Percentiles rank a stretch among this genome's conserved stretches.
Conservation (phyloP, 1,140 invertebrate genomes). For the Forficula auricularia region DNA sequence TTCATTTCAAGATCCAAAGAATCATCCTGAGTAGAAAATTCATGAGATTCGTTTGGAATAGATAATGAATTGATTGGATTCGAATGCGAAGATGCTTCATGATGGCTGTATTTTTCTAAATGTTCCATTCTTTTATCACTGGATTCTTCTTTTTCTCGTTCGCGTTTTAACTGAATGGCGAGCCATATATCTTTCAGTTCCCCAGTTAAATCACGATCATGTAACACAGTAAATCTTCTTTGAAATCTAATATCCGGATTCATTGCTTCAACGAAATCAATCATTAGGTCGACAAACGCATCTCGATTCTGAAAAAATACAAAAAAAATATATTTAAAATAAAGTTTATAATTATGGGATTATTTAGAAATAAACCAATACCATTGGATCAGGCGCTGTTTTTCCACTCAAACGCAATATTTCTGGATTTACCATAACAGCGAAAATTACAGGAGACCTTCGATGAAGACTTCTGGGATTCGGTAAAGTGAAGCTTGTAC, state of each 20-base stretch:
- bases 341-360: no score
- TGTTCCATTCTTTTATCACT: no score
- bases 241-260: slow-evolving; percentile 34
- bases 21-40: no score
- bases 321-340: not conserved
- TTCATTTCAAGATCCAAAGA: no score
- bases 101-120: no score
- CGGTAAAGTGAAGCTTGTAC: not conserved
- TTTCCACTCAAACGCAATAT: slow-evolving; percentile 44
- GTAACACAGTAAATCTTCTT: slow-evolving; percentile 38
- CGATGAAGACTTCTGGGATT: not conserved
- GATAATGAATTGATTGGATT: no score
- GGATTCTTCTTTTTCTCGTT: slow-evolving; percentile 29
- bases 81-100: no score
- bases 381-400: slow-evolving; percentile 40
- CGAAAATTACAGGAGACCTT: slow-evolving; percentile 36
- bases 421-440: slow-evolving; percentile 51
- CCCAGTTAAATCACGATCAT: slow-evolving; percentile 47
- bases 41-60: no score
- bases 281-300: slow-evolving; percentile 41
- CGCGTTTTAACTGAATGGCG: slow-evolving; percentile 42
- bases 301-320: slow-evolving; percentile 34
- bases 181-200: slow-evolving; percentile 56
- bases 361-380: slow-evolving; percentile 15
- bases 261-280: slow-evolving; percentile 52